Evolutionary conservation across 1,140 invertebrate species (phyloP).

Genomic region (Ptiloglossa arizonensis): DNA sequence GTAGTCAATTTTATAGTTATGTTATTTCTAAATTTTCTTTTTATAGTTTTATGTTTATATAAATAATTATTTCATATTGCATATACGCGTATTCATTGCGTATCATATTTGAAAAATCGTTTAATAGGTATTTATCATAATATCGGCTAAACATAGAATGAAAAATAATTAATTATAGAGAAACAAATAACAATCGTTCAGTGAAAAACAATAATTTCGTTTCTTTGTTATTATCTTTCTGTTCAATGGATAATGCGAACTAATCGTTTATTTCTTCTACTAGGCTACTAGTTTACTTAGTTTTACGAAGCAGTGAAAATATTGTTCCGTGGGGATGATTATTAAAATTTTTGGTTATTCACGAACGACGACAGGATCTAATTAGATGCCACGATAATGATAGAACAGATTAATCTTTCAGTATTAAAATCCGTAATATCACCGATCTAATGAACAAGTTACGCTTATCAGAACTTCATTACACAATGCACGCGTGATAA

Average conservation of each 20-base stretch:
- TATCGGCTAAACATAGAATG: no score
- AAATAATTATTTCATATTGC: no score
- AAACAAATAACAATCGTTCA: no score
- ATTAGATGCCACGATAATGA: conserved; percentile 6
- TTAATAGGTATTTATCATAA: no score
- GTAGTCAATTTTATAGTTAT: no score
- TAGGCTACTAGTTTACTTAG: neutral
- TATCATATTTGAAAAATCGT: no score
- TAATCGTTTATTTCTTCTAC: neutral
- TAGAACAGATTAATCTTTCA: conserved; percentile 13
- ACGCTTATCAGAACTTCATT: conserved; percentile 27
- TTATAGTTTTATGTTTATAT: no score
- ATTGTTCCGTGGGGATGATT: neutral
- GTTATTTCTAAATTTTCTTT: no score
- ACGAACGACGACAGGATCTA: neutral
- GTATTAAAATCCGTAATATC: neutral
- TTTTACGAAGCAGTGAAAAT: neutral
- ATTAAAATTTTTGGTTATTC: conserved; percentile 11
- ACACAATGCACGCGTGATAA: conserved; percentile 11
- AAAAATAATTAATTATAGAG: no score
- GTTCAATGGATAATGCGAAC: neutral
- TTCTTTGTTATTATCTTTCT: no score
- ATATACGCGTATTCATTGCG: no score
- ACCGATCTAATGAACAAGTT: conserved; percentile 15
- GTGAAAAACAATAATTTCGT: no score